These are phyloP conservation scores for Exephanes ischioxanthus DNA, from an alignment of 2,888 invertebrate species.

Conservation along the genomic window DNA sequence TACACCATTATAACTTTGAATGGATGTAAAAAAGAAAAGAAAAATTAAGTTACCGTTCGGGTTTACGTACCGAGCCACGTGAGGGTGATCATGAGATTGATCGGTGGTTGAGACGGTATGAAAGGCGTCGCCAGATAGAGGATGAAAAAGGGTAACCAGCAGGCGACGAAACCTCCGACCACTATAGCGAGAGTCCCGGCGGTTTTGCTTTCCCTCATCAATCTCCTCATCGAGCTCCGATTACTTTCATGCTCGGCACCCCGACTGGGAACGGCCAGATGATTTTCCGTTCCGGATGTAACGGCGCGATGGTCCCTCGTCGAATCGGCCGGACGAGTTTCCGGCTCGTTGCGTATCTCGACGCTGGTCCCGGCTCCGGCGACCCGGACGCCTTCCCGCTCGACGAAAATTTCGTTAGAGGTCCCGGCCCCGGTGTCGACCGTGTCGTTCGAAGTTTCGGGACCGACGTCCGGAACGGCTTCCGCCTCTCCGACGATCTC, in stretches of 20 bases:
- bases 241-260: conserved; percentile 74
- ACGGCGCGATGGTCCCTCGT: background rate
- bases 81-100: conserved; percentile 89
- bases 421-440: too few species aligned
- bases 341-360: too few species aligned
- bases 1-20: too few species aligned
- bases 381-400: too few species aligned
- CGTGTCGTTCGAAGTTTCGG: background rate
- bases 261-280: conserved; percentile 37
- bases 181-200: conserved; percentile 95
- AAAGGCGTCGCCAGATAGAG: conserved; percentile 94
- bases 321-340: too few species aligned
- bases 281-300: conserved; percentile 39
- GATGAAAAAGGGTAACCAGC: conserved; percentile 95
- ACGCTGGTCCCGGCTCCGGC: too few species aligned
- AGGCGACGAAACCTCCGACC: conserved; percentile 94
- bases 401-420: too few species aligned
- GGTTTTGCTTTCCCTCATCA: conserved; percentile 93
- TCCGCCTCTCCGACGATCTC: conserved; percentile 59
- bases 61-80: conserved; percentile 91
- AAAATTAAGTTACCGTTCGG: background rate
- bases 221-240: conserved; percentile 81
- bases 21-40: background rate
- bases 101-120: conserved; percentile 86
- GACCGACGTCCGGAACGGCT: background rate